Conservation (phyloP, 2,888 invertebrate genomes). For the Carpatolechia fugitivella region DNA sequence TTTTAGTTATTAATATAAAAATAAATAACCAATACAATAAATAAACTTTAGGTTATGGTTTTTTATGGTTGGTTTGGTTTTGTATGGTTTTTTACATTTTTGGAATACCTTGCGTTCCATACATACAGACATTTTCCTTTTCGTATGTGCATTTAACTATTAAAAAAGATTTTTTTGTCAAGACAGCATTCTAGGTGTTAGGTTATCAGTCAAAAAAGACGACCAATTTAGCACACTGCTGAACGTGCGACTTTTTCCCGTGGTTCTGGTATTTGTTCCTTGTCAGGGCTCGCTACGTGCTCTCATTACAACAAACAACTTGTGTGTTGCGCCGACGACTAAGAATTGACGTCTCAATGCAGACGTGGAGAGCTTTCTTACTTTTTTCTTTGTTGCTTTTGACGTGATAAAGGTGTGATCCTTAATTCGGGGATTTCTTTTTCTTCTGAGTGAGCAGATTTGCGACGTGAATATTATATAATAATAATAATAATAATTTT, state of each 20-base stretch:
- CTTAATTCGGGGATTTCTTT: neutral
- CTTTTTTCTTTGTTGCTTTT: constrained; percentile 20
- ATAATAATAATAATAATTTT: too few relatives aligned
- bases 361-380: constrained; percentile 7
- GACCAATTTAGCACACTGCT: constrained; percentile 16
- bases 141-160: too few relatives aligned
- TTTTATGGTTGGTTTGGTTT: too few relatives aligned
- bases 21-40: too few relatives aligned
- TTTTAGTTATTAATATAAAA: too few relatives aligned
- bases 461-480: too few relatives aligned
- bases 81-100: too few relatives aligned
- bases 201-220: constrained; percentile 20
- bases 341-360: constrained; percentile 31
- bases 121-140: too few relatives aligned
- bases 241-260: neutral
- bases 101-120: too few relatives aligned
- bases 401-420: constrained; percentile 14
- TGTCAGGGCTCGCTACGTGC: constrained; percentile 54
- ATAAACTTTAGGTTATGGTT: too few relatives aligned
- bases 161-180: too few relatives aligned
- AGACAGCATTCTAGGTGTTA: too few relatives aligned
- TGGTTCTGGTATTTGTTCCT: constrained; percentile 51
- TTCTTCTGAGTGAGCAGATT: neutral
- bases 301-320: constrained; percentile 51
- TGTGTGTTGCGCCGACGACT: constrained; percentile 34